phyloP scores from a whole-genome alignment of 2,113 vertebrate species.

The Gallinago media region DNA sequence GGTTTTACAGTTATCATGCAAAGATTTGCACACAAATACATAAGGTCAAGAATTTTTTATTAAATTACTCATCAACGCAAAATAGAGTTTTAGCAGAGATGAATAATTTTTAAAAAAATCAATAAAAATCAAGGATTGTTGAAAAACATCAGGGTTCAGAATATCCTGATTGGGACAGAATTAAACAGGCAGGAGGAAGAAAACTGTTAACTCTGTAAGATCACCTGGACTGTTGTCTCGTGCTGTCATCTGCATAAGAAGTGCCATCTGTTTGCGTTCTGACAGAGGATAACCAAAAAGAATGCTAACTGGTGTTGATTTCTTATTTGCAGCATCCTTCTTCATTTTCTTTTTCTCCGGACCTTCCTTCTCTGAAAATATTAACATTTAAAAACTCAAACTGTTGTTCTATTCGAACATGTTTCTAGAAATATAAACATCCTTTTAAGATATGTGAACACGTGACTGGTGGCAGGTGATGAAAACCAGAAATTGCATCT shows the following conservation, averaged over 20 bases:
- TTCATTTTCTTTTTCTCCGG: slow-evolving; percentile 98
- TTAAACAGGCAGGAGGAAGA: neutral
- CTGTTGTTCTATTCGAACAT: neutral
- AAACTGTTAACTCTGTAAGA: neutral
- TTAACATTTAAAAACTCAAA: slow-evolving; percentile 54
- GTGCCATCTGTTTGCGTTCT: slow-evolving; percentile 98
- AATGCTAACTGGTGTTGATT: slow-evolving; percentile 92
- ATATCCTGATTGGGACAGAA: neutral
- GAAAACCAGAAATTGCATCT: neutral
- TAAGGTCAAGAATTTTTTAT: neutral
- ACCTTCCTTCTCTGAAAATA: slow-evolving; percentile 93
- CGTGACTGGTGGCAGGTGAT: neutral
- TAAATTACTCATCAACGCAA: neutral
- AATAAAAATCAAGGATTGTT: neutral
- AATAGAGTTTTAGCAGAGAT: neutral
- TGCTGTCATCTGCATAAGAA: slow-evolving; percentile 99
- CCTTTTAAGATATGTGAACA: neutral
- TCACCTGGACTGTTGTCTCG: slow-evolving; percentile 98
- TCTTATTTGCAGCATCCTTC: slow-evolving; percentile 93
- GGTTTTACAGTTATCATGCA: neutral
- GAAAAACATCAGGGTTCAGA: neutral
- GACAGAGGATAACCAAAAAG: slow-evolving; percentile 98
- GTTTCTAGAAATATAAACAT: neutral
- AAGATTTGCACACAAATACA: neutral
- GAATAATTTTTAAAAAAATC: fast-evolving